Base-by-base conservation (phyloP, 2,797 vertebrate genomes). In the Morelia viridis region DNA sequence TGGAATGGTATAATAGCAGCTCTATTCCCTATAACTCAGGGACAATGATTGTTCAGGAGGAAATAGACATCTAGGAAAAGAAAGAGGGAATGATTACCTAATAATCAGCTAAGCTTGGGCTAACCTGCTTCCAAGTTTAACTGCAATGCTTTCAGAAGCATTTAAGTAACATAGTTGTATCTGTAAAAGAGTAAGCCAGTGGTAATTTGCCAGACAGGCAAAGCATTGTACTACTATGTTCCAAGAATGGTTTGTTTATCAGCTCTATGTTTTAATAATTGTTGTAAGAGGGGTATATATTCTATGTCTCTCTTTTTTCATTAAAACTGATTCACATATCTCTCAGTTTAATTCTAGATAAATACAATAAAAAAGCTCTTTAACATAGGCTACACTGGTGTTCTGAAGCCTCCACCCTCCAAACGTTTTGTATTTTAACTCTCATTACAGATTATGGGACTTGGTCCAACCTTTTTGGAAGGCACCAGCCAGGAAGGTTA, bases 1-100 rank as follows among this genome's bases (percentile, higher is more conserved):
- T 95, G 91, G 89, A 24, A 93, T 90, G 88, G 90, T 89, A 94
- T 90, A 87, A 93, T 90, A 91, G 92, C 94, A 17, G 19, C 90
- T 90, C 86, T 85, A 31, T 65, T 94, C 93, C 84, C 26, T 92
- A 65, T 86, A 93, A 92, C 91, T 89, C 35, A 61, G 80, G 87
- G 61, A 88, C 31, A 50, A 88, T 62, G 24, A 46, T 90, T 24
- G 85, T 50, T 90, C 50, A 58, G 22, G 68, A 92, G 89, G 60
- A 90, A 92, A 80, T 58, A 58, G 85, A 62, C 58, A 90, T 53
- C 89, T 87, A 80, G 85, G 50, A 60, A 60, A 56, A 84, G 10
- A 31, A 83, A 35, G 56, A 46, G 17, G 17, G 57, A 41, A 31
- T 12, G 60, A 90, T 83, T 83, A 41, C 60, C 80, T 71, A n/a